Percentiles rank a stretch among this genome's conserved stretches.
Evolutionary conservation across 1,140 invertebrate species (phyloP).

Genomic region (Drosophila jambulina): DNA sequence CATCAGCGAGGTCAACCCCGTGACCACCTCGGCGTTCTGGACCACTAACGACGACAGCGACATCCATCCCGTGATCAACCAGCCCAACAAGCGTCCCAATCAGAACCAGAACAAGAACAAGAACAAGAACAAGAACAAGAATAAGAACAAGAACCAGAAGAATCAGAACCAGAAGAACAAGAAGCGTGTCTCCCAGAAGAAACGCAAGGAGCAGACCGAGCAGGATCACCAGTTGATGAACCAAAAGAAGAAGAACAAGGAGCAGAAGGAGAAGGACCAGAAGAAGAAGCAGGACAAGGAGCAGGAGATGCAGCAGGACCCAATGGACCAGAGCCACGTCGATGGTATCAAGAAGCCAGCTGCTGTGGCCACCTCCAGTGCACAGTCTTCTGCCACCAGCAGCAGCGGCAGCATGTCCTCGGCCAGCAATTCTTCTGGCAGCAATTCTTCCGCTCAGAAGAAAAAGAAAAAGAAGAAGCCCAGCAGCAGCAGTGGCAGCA

Average conservation of each 20-base stretch:
- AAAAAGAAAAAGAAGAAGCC: slow-evolving; percentile 47
- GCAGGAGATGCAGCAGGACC: slow-evolving; percentile 14
- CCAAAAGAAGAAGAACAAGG: slow-evolving; percentile 18
- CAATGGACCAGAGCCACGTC: slow-evolving; percentile 1
- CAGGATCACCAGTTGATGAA: slow-evolving; percentile 8
- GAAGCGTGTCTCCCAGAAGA: slow-evolving; percentile 15
- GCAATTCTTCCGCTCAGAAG: slow-evolving; percentile 20
- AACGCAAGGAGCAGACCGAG: slow-evolving; percentile 16
- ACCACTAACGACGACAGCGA: slow-evolving; percentile 62
- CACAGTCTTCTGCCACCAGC: background rate
- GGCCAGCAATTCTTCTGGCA: slow-evolving; percentile 10
- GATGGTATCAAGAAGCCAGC: slow-evolving; percentile 31
- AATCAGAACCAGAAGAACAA: slow-evolving; percentile 32
- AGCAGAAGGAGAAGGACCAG: slow-evolving; percentile 16
- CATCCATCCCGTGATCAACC: slow-evolving; percentile 42
- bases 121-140: slow-evolving; percentile 32
- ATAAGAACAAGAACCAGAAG: slow-evolving; percentile 27
- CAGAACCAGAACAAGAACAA: slow-evolving; percentile 31
- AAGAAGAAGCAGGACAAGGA: slow-evolving; percentile 24
- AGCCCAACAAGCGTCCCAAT: slow-evolving; percentile 41
- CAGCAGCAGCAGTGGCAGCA: slow-evolving; percentile 31
- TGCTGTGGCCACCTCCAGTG: background rate
- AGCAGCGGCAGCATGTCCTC: slow-evolving; percentile 5
- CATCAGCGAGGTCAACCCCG: slow-evolving; percentile 42
- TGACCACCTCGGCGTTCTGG: slow-evolving; percentile 61